A percentile compares a stretch with the other conserved stretches of the same genome.
Conservation (phyloP, 2,888 invertebrate species). For the Mycalesis mineus region DNA sequence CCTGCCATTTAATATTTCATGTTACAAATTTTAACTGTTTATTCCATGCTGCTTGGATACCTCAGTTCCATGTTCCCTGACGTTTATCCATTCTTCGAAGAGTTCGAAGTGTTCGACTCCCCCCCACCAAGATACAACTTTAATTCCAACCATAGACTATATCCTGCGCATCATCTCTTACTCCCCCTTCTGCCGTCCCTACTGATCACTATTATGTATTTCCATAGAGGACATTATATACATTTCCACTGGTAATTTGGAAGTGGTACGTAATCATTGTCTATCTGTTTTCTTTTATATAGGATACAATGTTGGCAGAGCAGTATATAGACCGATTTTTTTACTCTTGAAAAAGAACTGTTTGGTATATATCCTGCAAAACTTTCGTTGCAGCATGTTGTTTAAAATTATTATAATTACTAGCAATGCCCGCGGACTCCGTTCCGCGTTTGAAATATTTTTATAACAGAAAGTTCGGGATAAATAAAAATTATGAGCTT, state of each 20-base stretch:
- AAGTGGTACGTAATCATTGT: constrained; percentile 26
- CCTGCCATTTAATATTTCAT: not conserved
- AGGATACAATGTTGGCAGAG: not conserved
- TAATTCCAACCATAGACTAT: constrained; percentile 34
- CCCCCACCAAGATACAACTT: constrained; percentile 54
- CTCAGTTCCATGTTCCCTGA: constrained; percentile 57
- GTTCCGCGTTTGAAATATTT: no score
- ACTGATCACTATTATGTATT: constrained; percentile 23
- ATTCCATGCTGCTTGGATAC: constrained; percentile 58
- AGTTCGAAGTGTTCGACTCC: constrained; percentile 54
- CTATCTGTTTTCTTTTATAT: not conserved
- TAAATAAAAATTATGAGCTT: no score
- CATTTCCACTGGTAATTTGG: constrained; percentile 19
- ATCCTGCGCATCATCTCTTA: constrained; percentile 12
- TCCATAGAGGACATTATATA: constrained; percentile 9
- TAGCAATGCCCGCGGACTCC: no score
- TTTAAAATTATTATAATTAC: no score
- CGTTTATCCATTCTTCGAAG: constrained; percentile 61
- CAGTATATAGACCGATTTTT: not conserved
- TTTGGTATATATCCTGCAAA: no score
- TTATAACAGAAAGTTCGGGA: no score
- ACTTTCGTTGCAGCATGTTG: no score
- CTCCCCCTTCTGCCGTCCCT: constrained; percentile 31
- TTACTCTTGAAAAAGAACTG: not conserved
- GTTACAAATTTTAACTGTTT: constrained; percentile 21